Conservation (phyloP, 2,113 vertebrate species). For the Cercocebus atys region DNA sequence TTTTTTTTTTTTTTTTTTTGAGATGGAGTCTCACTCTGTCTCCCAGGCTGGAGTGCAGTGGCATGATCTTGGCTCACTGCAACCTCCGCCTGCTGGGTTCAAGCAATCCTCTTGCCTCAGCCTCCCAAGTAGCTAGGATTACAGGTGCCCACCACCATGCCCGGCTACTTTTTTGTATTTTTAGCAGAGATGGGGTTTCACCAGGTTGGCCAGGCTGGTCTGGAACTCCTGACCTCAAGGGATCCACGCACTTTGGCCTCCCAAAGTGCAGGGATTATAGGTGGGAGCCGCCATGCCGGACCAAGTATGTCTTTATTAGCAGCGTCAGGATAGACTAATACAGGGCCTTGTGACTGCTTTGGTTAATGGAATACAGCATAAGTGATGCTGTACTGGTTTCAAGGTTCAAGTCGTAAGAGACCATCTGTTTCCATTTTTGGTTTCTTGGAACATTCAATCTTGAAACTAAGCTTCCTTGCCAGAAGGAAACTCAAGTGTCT, state of each 20-base stretch:
- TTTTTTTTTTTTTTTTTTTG: too few relatives aligned
- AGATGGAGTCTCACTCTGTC: too few relatives aligned
- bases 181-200: background rate
- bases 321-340: too few relatives aligned
- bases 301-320: background rate
- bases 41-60: too few relatives aligned
- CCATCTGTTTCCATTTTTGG: background rate
- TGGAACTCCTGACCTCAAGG: background rate
- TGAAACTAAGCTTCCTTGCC: background rate
- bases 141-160: background rate
- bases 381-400: background rate
- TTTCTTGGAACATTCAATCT: background rate
- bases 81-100: too few relatives aligned
- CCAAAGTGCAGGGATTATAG: background rate
- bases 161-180: background rate
- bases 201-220: background rate
- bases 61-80: too few relatives aligned
- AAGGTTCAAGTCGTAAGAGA: background rate
- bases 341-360: background rate
- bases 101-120: background rate
- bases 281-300: rapidly evolving
- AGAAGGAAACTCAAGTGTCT: background rate
- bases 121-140: background rate
- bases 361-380: background rate
- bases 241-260: background rate